Conservation (phyloP, 2,888 invertebrate species). For the Cybosia mesomella region DNA sequence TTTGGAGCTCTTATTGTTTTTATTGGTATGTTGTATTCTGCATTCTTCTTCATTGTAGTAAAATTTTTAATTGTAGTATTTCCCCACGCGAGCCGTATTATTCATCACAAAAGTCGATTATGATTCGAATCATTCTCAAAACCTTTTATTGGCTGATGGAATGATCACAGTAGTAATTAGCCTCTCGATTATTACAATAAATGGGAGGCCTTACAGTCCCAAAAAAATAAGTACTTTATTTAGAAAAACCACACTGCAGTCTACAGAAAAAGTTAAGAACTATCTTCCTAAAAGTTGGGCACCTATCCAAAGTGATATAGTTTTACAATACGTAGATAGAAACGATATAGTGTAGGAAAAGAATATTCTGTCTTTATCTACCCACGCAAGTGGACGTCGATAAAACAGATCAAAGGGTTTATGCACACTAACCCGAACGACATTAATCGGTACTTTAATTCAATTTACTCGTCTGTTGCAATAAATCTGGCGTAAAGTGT, state of each 20-base stretch:
- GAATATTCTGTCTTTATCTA: background rate
- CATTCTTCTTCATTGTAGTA: no score
- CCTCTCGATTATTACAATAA: no score
- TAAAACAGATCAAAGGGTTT: constrained; percentile 8
- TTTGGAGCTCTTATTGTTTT: no score
- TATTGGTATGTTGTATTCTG: no score
- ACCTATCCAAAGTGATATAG: no score
- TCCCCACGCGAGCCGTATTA: background rate
- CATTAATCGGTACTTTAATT: constrained; percentile 13
- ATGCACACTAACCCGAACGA: constrained; percentile 8
- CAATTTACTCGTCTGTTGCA: constrained; percentile 5
- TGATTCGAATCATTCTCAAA: background rate
- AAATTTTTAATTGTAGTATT: background rate
- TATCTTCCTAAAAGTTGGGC: no score
- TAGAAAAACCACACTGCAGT: no score
- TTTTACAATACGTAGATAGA: no score
- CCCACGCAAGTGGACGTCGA: background rate
- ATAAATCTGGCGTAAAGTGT: constrained; percentile 8
- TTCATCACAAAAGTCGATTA: background rate
- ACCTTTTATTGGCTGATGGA: background rate
- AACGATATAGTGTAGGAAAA: background rate
- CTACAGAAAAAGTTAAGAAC: no score
- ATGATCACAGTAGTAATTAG: no score
- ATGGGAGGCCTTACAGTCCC: no score
- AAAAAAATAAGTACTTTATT: no score